A percentile compares a stretch with the other conserved stretches of the same genome.
Evolutionary conservation across 2,888 invertebrate genomes (phyloP).

Genomic region (Scelioninae gen. 1): DNA sequence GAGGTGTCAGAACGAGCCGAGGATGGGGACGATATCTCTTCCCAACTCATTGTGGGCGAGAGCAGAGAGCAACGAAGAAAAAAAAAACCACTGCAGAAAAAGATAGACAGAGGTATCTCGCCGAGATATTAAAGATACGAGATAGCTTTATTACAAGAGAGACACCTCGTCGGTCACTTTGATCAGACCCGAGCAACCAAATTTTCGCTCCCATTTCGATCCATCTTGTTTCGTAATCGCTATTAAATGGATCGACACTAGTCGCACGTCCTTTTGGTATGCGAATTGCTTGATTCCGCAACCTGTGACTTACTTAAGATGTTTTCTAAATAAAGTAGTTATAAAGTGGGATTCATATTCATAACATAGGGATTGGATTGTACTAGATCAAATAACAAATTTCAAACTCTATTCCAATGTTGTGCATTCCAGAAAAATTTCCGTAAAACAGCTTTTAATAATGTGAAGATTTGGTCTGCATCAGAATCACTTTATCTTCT

Average conservation of each 20-base stretch:
- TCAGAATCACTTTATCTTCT: too few relatives aligned
- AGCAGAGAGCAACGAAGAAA: constrained; percentile 40
- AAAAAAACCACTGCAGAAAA: constrained; percentile 21
- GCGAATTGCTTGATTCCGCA: constrained; percentile 3
- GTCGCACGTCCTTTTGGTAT: constrained; percentile 36
- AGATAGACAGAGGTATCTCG: constrained; percentile 20
- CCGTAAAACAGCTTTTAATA: too few relatives aligned
- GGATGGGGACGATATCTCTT: constrained; percentile 71
- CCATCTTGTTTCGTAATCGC: constrained; percentile 59
- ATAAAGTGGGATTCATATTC: too few relatives aligned
- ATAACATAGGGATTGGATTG: too few relatives aligned
- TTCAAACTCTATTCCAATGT: too few relatives aligned
- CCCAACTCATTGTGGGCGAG: constrained; percentile 58
- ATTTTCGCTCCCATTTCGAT: constrained; percentile 52
- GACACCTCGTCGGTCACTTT: constrained; percentile 78
- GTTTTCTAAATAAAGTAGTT: constrained; percentile 11
- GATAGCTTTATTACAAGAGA: constrained; percentile 81
- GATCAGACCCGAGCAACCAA: constrained; percentile 73
- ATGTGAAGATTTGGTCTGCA: too few relatives aligned
- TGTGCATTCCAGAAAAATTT: too few relatives aligned
- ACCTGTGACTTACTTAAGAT: constrained; percentile 24
- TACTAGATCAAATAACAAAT: too few relatives aligned
- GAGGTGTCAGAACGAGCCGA: constrained; percentile 76
- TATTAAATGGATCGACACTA: constrained; percentile 39
- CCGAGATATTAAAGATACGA: constrained; percentile 79